Percentiles rank a stretch among this genome's conserved stretches.
Evolutionary conservation across 2,797 vertebrate genomes (phyloP).

Genomic region (Sparus aurata): DNA sequence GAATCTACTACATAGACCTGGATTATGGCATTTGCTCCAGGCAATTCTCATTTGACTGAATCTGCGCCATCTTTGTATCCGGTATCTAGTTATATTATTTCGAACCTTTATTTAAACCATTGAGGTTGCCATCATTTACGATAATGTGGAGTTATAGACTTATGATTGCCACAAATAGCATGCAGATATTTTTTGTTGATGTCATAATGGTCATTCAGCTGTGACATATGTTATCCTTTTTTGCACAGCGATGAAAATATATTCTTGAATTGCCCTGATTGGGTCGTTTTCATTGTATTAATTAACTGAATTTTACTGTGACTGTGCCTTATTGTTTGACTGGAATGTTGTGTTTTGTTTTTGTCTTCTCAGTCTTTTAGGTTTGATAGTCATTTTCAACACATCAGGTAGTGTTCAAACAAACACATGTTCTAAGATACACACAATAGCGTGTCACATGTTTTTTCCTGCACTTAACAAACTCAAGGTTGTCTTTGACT

Average conservation of each 20-base stretch:
- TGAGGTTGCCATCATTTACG: no score
- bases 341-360: slow-evolving; percentile 1
- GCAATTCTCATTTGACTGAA: no score
- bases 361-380: background rate
- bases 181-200: background rate
- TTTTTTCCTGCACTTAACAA: background rate
- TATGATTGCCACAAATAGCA: background rate
- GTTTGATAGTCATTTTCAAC: background rate
- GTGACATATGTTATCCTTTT: background rate
- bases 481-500: background rate
- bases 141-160: no score
- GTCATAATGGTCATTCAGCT: background rate
- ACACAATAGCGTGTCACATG: no score
- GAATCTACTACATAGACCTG: no score
- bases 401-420: background rate
- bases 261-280: background rate
- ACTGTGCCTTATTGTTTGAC: background rate
- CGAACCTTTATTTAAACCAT: no score
- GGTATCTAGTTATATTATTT: no score
- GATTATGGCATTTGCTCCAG: no score
- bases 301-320: background rate
- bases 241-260: background rate
- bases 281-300: no score
- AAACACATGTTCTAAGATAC: no score
- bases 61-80: no score